These are phyloP conservation scores for Ennomos fuscantarius DNA, from an alignment of 2,888 invertebrate species.

Conservation along the genomic window DNA sequence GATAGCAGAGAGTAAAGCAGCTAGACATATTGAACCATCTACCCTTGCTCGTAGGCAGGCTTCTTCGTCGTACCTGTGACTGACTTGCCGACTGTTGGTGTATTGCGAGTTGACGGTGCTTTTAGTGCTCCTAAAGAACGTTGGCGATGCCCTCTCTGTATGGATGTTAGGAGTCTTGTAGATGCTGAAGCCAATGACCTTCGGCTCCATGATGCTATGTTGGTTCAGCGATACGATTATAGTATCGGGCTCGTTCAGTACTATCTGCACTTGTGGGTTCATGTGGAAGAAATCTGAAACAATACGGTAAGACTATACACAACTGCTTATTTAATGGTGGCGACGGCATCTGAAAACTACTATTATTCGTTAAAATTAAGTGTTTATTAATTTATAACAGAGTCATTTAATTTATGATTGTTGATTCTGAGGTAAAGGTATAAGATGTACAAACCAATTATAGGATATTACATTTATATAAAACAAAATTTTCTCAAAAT, in stretches of 20 bases:
- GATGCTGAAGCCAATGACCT: slow-evolving; percentile 96
- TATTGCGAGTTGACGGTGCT: slow-evolving; percentile 95
- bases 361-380: no score
- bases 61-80: slow-evolving; percentile 60
- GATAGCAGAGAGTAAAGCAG: no score
- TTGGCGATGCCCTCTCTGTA: slow-evolving; percentile 90
- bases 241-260: slow-evolving; percentile 87
- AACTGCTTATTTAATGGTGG: no score
- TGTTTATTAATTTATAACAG: no score
- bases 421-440: no score
- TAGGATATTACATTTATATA: no score
- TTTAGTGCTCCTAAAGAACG: slow-evolving; percentile 94
- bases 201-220: slow-evolving; percentile 96
- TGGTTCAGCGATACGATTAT: slow-evolving; percentile 94
- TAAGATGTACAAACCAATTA: no score
- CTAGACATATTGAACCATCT: no score
- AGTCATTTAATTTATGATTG: no score
- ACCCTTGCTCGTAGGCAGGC: not conserved
- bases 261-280: slow-evolving; percentile 94
- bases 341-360: no score
- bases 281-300: slow-evolving; percentile 93
- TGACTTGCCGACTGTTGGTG: slow-evolving; percentile 96
- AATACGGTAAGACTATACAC: no score
- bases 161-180: slow-evolving; percentile 89
- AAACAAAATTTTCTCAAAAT: no score